A percentile compares a stretch with the other conserved stretches of the same genome.
These are phyloP conservation scores for Coccyzus lansbergi DNA, from an alignment of 2,797 vertebrate species.

Conservation along the genomic window DNA sequence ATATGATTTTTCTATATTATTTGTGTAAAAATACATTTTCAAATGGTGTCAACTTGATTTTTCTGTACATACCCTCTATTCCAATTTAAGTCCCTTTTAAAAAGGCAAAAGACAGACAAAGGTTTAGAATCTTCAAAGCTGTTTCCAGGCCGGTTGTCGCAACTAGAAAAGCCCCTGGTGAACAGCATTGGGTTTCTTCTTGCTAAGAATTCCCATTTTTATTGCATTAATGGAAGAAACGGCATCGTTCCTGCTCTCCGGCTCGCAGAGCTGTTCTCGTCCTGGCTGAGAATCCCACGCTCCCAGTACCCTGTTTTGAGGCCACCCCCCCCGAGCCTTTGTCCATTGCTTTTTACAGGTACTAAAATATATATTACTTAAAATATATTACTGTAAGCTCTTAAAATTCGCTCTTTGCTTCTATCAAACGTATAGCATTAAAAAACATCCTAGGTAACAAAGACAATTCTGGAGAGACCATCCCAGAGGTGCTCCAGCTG, in stretches of 20 bases:
- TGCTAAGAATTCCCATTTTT: constrained; percentile 70
- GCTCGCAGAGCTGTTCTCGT: constrained; percentile 30
- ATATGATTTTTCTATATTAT: constrained; percentile 81
- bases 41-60: constrained; percentile 77
- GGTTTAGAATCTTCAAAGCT: constrained; percentile 67
- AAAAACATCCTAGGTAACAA: constrained; percentile 57
- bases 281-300: constrained; percentile 48
- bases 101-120: constrained; percentile 79
- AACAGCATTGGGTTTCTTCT: constrained; percentile 62
- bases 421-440: constrained; percentile 78
- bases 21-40: constrained; percentile 85
- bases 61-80: constrained; percentile 81
- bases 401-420: constrained; percentile 84
- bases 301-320: constrained; percentile 83
- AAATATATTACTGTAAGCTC: constrained; percentile 98
- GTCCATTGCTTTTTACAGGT: constrained; percentile 81
- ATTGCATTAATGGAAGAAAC: constrained; percentile 74
- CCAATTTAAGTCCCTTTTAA: constrained; percentile 81
- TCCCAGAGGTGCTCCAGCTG: background rate
- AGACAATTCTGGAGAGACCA: background rate
- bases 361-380: constrained; percentile 99
- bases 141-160: constrained; percentile 62
- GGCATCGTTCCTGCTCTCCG: constrained; percentile 48
- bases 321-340: background rate
- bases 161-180: constrained; percentile 55